Evolutionary conservation across 2,113 vertebrate genomes (phyloP), one percentile per base, ranked within the genome.

Genomic region (Garra rufa): DNA sequence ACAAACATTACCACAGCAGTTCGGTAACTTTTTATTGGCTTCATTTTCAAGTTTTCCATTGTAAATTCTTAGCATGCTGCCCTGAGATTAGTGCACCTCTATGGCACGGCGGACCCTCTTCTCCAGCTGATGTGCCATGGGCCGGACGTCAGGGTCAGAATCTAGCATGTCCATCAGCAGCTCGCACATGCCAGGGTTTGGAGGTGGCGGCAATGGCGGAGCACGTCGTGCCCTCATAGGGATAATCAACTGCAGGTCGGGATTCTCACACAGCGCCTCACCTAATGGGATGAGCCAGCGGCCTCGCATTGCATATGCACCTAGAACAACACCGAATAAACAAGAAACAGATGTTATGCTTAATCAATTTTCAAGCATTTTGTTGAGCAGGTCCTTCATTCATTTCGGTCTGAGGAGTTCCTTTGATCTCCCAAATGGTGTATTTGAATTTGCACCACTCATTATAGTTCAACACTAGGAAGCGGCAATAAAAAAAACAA

Each of bases 121-220:
- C 94, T 97, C 96, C 91, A 99, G 96, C 95, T 97, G 96, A 85
- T 95, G 93, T 41, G 97, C 97, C 19, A 93, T 94, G 3, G 98
- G 98, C 88, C 97, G 95, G 82, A 95, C 93, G 76, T 97, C 96
- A 0, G 98, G 98, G 93, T 99, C 94, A 85, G 94, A 95, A 92
- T 97, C 95, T 82, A 99, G 95, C 98, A 99, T 98, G 93, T 98
- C 96, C 91, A 95, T 95, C 90, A 99, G 92, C 92, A 99, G 97
- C 87, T 94, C 85, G 85, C 96, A 96, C 91, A 95, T 93, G 55
- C 95, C 95, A 67, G 96, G 95, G 82, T 95, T 90, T 0, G 93
- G 93, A 55, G 93, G 87, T 9, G 92, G 89, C 0, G 92, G 93
- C 86, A 93, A 89, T 2, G 91, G 96, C 90, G 97, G 96, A 81